A percentile compares a stretch with the other conserved stretches of the same genome.
Evolutionary conservation across 2,797 vertebrate species (phyloP).

Genomic region (Numenius phaeopus): DNA sequence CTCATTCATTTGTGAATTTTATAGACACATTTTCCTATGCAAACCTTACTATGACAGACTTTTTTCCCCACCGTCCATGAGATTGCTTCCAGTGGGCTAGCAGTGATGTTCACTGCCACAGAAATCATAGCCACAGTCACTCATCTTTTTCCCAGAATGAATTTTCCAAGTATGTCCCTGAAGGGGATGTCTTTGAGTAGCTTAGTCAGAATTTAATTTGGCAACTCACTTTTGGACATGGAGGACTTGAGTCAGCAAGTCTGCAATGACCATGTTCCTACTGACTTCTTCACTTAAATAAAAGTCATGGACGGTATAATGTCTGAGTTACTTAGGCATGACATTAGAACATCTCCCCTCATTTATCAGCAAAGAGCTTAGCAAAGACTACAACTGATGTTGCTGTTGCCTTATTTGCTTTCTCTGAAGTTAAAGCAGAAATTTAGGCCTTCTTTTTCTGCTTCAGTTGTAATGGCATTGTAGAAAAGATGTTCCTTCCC

Average conservation of each 20-base stretch:
- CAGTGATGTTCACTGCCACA: not conserved
- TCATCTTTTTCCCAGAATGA: not conserved
- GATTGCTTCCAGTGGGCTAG: not conserved
- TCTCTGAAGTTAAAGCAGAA: not conserved
- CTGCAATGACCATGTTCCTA: not conserved
- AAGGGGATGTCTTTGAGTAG: not conserved
- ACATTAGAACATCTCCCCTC: constrained; percentile 7
- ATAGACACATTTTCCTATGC: not conserved
- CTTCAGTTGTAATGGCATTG: not conserved
- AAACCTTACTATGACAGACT: not conserved
- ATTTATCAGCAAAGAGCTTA: constrained; percentile 48
- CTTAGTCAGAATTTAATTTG: constrained; percentile 23
- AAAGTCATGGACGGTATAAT: not conserved
- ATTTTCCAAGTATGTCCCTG: not conserved
- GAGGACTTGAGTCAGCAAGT: constrained; percentile 14
- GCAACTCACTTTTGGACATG: constrained; percentile 2
- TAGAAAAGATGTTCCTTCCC: not conserved
- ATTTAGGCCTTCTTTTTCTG: not conserved
- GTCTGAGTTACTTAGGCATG: constrained; percentile 19
- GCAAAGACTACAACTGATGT: not conserved
- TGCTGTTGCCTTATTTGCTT: not conserved
- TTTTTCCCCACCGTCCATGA: not conserved
- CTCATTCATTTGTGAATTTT: not conserved
- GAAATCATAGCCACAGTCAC: constrained; percentile 2
- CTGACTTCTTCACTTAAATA: not conserved